Evolutionary conservation across 2,113 vertebrate species (phyloP), one percentile per base, ranked within the genome.

Genomic region (Lasiurus cinereus): DNA sequence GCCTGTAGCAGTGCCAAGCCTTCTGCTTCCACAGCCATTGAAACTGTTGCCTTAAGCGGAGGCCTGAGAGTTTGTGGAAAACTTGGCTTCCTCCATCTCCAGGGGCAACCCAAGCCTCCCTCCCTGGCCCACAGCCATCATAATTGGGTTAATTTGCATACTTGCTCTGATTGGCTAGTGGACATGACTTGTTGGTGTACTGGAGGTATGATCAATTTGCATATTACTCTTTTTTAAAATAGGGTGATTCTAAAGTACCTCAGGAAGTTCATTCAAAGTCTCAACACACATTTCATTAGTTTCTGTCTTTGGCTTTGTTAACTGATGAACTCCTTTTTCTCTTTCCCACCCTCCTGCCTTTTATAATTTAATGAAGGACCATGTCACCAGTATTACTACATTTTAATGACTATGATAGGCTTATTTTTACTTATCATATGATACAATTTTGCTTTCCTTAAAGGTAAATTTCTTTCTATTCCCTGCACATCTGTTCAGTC

Each of bases 381-480:
- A 77, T 77, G 66, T 82, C 31, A 69, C 29, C 18, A 11, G 18
- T 3, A 84, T 43, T 43, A 52, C 36, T 85, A 29, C 11, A 73
- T 48, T 87, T 80, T 64, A 87, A 72, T 90, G 31, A 13, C 76
- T 74, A 39, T 1, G 36, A 66, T 29, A 90, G 83, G 29, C 39
- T 39, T 39, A 69, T 54, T 94, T 43, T 66, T 78, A 48, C 1
- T 48, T 48, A 73, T 0, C 82, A 14, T 15, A 90, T 59, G 56
- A 48, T 8, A 79, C 10, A n/a, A 29, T 46, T 74, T 66, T 88
- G 9, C 18, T 95, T 87, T 73, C 22, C 79, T 90, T 91, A 15
- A 11, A 39, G 74, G 88, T 73, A 36, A 72, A 16, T 77, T 73
- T 82, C 29, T 74, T 88, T 83, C 27, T 95, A 70, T n/a, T 80